Base-by-base conservation (phyloP, 2,888 invertebrate species). In the Pyrochroa serraticornis region DNA sequence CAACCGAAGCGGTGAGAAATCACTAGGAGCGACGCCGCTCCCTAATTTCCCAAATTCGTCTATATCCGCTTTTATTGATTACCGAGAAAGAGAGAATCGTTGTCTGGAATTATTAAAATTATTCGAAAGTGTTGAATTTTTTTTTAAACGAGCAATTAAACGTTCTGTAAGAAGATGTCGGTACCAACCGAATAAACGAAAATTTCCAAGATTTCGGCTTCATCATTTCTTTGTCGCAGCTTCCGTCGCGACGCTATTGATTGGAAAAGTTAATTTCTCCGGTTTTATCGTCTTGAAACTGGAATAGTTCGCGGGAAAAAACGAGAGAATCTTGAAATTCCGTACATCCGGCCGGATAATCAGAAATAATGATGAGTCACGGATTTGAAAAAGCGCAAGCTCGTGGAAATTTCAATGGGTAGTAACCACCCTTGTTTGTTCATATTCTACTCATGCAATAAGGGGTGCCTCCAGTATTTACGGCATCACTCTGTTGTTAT, bases 361-460 rank as follows among this genome's bases (percentile, higher is more conserved):
- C 32, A 12, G 14, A 50, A 75, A 66, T 65, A 57, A 60, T 63
- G 52, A 60, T 62, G 60, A 65, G 50, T 62, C 58, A 59, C 52
- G 48, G 45, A 53, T 43, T 47, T 39, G 57, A 48, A 47, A 71
- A 67, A 66, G 73, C 73, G 73, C 73, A 73, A 68, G 63, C 71
- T 63, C 69, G 48, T 38, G 52, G 44, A 60, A 64, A 66, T 73
- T 74, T 74, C 72, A 75, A 75, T 72, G 72, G 71, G 69, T 72
- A 71, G 73, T 65, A 65, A 69, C 70, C 73, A 73, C 74, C 74
- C 73, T 71, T 70, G 70, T 71, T 72, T 71, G 66, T 64, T 65
- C 65, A 67, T 63, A 63, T 60, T 68, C 49, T 44, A 53, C 45
- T 49, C 66, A 63, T 63, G 64, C 64, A 65, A 65, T 66, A 65